A percentile compares a stretch with the other conserved stretches of the same genome.
These are phyloP conservation scores for Hybos culiciformis DNA, from an alignment of 2,888 invertebrate species.

Conservation along the genomic window DNA sequence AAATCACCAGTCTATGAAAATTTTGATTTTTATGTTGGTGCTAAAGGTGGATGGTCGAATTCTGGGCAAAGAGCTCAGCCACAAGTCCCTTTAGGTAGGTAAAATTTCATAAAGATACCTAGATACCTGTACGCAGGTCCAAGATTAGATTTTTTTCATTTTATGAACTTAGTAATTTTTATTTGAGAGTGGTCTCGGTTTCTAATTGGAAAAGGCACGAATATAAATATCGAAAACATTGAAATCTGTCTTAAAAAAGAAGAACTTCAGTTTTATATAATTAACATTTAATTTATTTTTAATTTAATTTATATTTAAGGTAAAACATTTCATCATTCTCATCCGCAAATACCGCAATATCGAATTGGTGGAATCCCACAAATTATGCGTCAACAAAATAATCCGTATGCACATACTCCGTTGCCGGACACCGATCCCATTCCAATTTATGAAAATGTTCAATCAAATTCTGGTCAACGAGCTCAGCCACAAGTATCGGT, in stretches of 20 bases:
- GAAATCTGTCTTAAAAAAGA: no score
- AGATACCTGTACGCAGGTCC: no score
- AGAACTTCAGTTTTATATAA: no score
- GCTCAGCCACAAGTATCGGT: constrained; percentile 36
- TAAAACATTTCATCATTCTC: not conserved
- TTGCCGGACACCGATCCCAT: constrained; percentile 41
- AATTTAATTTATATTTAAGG: no score
- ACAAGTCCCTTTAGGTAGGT: constrained; percentile 51
- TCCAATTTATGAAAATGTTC: constrained; percentile 52
- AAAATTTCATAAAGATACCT: no score
- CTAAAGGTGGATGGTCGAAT: constrained; percentile 30
- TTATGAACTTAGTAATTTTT: no score
- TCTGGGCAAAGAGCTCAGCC: constrained; percentile 75
- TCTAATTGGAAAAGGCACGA: no score
- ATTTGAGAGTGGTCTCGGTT: no score
- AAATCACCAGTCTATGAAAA: constrained; percentile 69
- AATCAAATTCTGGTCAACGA: constrained; percentile 40
- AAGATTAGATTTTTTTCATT: no score
- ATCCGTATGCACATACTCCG: constrained; percentile 35
- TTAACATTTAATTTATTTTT: no score
- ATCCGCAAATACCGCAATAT: not conserved
- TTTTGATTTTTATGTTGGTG: constrained; percentile 60
- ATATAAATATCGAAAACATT: not conserved
- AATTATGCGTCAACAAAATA: not conserved
- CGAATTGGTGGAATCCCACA: not conserved